These are phyloP conservation scores for Alouatta palliata DNA, from an alignment of 2,113 vertebrate genomes.

Conservation along the genomic window DNA sequence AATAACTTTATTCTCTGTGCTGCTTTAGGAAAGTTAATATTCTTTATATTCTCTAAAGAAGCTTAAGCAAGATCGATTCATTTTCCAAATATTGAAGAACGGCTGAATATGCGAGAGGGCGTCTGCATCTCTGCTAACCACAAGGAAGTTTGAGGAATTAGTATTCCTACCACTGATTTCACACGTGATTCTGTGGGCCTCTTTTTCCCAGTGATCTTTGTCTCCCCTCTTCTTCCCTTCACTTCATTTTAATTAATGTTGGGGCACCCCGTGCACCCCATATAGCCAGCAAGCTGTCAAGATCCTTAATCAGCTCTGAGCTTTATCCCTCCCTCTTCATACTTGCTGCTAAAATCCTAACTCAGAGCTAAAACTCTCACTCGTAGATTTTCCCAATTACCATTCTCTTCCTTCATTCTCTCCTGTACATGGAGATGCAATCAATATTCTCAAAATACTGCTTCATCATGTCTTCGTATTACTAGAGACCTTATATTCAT, in stretches of 20 bases:
- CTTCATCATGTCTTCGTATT: background rate
- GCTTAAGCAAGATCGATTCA: background rate
- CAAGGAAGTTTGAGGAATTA: background rate
- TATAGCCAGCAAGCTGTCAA: background rate
- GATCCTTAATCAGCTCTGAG: background rate
- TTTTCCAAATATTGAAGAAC: background rate
- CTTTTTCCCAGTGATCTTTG: background rate
- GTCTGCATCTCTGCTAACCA: background rate
- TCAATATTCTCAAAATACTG: background rate
- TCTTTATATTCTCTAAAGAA: background rate
- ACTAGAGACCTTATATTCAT: background rate
- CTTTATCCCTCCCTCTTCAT: background rate
- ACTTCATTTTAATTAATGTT: background rate
- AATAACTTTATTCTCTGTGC: background rate
- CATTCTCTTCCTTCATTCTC: background rate
- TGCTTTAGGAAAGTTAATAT: background rate
- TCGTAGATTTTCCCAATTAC: background rate
- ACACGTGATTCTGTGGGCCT: background rate
- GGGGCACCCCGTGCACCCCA: background rate
- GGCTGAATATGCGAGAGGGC: background rate
- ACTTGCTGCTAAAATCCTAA: background rate
- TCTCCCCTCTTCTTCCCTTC: background rate
- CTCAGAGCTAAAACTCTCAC: background rate
- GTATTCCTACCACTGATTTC: background rate
- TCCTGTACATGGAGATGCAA: background rate